phyloP scores from a whole-genome alignment of 2,888 invertebrate species.

The Campoplex capitator region DNA sequence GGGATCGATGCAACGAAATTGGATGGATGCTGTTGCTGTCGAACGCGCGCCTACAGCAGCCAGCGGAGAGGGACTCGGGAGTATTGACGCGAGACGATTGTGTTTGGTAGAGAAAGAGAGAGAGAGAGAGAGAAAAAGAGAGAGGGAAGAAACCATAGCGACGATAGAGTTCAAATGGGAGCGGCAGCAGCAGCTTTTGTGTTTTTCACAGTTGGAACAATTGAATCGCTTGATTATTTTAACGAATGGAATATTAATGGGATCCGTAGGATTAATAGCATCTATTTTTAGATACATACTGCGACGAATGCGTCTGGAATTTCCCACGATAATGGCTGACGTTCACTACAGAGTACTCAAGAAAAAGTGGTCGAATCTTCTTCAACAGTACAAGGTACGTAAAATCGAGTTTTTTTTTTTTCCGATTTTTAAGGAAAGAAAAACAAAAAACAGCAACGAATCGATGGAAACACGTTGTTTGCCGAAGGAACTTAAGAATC shows the following conservation, averaged over 20 bases:
- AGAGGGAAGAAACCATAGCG: slow-evolving; percentile 22
- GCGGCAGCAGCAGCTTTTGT: slow-evolving; percentile 7
- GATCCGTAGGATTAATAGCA: not conserved
- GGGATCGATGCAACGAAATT: slow-evolving; percentile 60
- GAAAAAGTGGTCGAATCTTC: slow-evolving; percentile 80
- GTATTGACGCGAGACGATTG: slow-evolving; percentile 61
- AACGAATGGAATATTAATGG: not conserved
- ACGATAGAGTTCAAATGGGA: slow-evolving; percentile 21
- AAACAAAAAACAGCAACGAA: not conserved
- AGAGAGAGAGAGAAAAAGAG: slow-evolving; percentile 4
- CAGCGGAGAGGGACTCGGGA: slow-evolving; percentile 28
- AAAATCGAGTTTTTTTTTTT: slow-evolving; percentile 4
- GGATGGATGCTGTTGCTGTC: slow-evolving; percentile 53
- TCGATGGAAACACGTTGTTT: not conserved
- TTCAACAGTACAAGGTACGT: slow-evolving; percentile 80
- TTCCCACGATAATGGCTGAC: slow-evolving; percentile 79
- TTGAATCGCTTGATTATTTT: not conserved
- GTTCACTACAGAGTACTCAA: slow-evolving; percentile 80
- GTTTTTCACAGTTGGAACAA: not conserved
- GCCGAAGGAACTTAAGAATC: slow-evolving; percentile 79
- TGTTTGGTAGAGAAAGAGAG: not conserved
- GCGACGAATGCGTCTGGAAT: slow-evolving; percentile 79
- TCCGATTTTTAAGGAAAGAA: not conserved
- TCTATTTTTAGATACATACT: slow-evolving; percentile 75
- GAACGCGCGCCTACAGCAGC: slow-evolving; percentile 35